These are phyloP conservation scores for Hylia prasina DNA, from an alignment of 2,113 vertebrate genomes.

Conservation along the genomic window DNA sequence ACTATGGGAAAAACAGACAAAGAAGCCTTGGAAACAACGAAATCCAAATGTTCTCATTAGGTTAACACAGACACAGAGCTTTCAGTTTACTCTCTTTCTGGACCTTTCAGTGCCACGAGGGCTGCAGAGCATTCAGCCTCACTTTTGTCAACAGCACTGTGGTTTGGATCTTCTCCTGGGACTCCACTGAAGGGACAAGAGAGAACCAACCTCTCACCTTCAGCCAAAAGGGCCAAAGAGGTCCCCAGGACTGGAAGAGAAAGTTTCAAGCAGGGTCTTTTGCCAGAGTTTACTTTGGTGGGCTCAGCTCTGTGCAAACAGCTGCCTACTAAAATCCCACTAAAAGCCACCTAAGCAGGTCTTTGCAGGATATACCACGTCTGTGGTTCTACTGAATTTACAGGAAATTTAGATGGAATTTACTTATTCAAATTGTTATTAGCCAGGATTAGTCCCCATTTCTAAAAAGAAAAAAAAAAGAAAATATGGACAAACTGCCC, in stretches of 20 bases:
- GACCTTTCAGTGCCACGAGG: not conserved
- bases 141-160: not conserved
- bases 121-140: not conserved
- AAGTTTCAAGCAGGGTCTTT: not conserved
- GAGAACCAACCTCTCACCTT: not conserved
- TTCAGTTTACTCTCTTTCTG: not conserved
- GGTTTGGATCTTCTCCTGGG: not conserved
- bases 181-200: not conserved
- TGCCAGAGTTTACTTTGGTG: not conserved
- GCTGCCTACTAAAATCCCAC: not conserved
- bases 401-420: not conserved
- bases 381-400: not conserved
- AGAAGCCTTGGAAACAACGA: not conserved
- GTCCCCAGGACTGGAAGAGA: not conserved
- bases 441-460: not conserved
- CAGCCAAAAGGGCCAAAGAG: not conserved
- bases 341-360: not conserved
- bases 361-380: not conserved
- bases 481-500: not conserved
- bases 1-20: not conserved
- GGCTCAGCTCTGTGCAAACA: not conserved
- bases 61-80: not conserved
- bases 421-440: not conserved
- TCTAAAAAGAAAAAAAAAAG: not conserved
- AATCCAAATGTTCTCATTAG: not conserved